Evolutionary conservation across 2,113 vertebrate genomes (phyloP), one percentile per base, ranked within the genome.

Genomic region (Aphyosemion australe): DNA sequence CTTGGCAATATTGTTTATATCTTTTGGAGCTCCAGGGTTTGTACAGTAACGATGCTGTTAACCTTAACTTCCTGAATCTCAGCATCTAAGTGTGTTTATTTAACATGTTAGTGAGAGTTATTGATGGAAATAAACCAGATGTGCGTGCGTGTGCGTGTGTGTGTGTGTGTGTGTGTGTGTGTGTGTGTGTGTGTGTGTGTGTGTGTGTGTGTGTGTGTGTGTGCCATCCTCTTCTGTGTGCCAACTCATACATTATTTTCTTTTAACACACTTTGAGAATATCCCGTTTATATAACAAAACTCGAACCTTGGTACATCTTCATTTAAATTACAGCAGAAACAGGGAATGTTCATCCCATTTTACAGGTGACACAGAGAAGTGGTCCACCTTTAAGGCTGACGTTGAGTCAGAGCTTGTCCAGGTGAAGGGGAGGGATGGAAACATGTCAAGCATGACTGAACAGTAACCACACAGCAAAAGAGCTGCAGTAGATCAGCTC

Each of bases 311-410:
- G n/a, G 78, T 65, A 59, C 31, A 13, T 31, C 34, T 32, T 79
- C 41, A 63, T 71, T 68, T 34, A 34, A 9, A 6, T 45, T 18
- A 11, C 26, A 41, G 45, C 15, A 59, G 45, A 74, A 72, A 72
- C 51, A 37, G 21, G 39, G 65, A 79, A 78, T 47, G 32, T 34
- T 65, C 64, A 79, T 72, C 61, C 65, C 56, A 67, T 66, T 26
- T 65, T 65, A 79, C 73, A 75, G 76, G 80, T 87, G 75, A 87
- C 71, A 62, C 69, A 84, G 65, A 49, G 75, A 37, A 16, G 8
- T 62, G 3, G 61, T 74, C 65, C 52, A 62, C 19, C 50, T 37
- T 34, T 8, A 53, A 43, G 43, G 63, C 55, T 42, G 31, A 54
- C 2, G 15, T 75, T 42, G 16, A 62, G 79, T 70, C 58, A 34